Evolutionary conservation across 2,888 invertebrate genomes (phyloP), one percentile per base, ranked within the genome.

Genomic region (Nomada lathburiana): DNA sequence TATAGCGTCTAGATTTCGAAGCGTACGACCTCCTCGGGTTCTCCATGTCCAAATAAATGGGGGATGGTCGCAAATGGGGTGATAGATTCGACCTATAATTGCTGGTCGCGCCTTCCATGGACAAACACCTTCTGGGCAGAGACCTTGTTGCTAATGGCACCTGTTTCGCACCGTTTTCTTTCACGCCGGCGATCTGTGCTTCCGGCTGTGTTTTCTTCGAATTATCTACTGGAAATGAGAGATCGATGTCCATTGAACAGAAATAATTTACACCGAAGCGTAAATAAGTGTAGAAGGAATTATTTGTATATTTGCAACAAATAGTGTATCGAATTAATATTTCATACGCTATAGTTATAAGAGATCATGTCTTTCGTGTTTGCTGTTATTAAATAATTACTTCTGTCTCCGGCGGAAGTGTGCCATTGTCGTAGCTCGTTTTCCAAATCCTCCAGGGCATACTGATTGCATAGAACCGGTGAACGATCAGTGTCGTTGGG

Each of bases 401-500:
- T 11, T 73, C 73, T 82, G 52, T 77, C 59, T 29, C 26, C 69
- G 7, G 80, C 7, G 44, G 81, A 10, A 10, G 74, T 47, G 11
- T 71, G 83, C 90, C 91, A 91, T 47, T 81, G 86, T 11, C 65
- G 74, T 18, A 76, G 20, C 64, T 88, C 85, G 59, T 85, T 67
- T 60, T 89, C 89, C 70, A 89, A 44, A 36, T 90, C 89, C 50
- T 90, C 88, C 68, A 96, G 93, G 0, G 96, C 96, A 91, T 97
- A 97, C 86, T 95, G 96, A 92, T 97, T 97, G 91, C 96, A 96
- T 57, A 97, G 94, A 52, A 97, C 96, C 0, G 96, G 96, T 0
- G 95, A 95, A 81, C 95, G 95, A 52, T 95, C 95, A 18, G 94
- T 90, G 20, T 92, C 91, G 67, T 88, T 89, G 42, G 94, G 87